Evolutionary conservation across 2,888 invertebrate species (phyloP), one percentile per base, ranked within the genome.

Genomic region (Mythimna albipuncta): DNA sequence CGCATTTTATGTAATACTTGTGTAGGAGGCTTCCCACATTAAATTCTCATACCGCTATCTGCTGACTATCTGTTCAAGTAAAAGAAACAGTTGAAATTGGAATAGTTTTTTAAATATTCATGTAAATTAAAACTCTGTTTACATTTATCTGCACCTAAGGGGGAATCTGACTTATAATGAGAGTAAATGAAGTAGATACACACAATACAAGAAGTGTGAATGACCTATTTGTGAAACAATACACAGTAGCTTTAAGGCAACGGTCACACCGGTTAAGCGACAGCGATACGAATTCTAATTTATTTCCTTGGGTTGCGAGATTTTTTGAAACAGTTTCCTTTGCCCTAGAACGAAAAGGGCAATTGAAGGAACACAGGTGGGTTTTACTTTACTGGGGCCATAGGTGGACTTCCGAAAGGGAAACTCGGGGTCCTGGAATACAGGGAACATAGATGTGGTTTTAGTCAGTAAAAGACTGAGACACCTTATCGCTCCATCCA

Each of bases 171-270:
- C 54, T 54, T 50, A 32, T 44, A 52, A 57, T 47, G 11, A 59
- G 61, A 67, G 50, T 57, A 69, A 32, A 67, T 76, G 64, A 72
- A 69, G 50, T 41, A 41, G 41, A 13, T 59, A 13, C n/a, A 9
- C 47, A 72, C 73, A 69, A 76, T 32, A 55, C 66, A 50, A 79
- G 62, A 59, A 66, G 73, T 67, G 77, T 81, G 64, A 77, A 80
- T 74, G 80, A 77, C 80, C 80, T 81, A 66, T 77, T 63, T 78
- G 66, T 63, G 44, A 58, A 44, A 79, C 79, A 57, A 52, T 75
- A 44, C 16, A 59, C 55, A 52, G 19, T 61, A 26, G 38, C n/a
- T 58, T 5, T 69, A 58, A 62, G 64, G 57, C 2, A n/a, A 47
- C 26, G n/a, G 10, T 16, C 50, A 44, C 19, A 57, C 50, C 61